Base-by-base conservation (phyloP, 1,140 invertebrate species). In the Drosophila kurseongensis region DNA sequence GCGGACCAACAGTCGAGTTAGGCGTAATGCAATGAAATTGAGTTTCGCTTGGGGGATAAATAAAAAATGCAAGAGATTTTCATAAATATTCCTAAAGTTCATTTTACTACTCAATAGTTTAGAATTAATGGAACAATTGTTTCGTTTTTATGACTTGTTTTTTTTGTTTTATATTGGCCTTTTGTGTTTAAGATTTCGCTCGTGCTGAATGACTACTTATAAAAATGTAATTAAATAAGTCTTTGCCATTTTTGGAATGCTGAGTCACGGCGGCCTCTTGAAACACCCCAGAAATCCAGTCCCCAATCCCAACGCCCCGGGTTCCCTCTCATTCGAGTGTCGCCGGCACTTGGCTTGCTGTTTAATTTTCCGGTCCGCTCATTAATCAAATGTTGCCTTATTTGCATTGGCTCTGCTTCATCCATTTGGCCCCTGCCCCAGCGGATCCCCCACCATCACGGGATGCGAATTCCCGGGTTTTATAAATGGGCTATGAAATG, bases 401-500 rank as follows among this genome's bases (percentile, higher is more conserved):
- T 83, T 83, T 76, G 58, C 71, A 75, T 78, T 73, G 68, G 51
- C 40, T 41, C 29, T 65, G 60, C 29, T 42, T 59, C 54, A 38
- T 56, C 40, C 75, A 52, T 66, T 44, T 42, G 32, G 18, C 10
- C 36, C 27, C 44, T 56, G 23, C 45, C 29, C 45, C 35, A 13
- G 16, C 42, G 45, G 12, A 40, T 23, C 18, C n/a, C 27, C 23
- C 10, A 16, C 48, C 18, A 47, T n/a, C 27, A n/a, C 14, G 35
- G 41, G 14, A 27, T 55, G 48, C 36, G 27, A 72, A 66, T 75
- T 60, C 48, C 45, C 58, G 62, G 45, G 36, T 9, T 68, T 82
- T 78, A 82, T 69, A 83, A 82, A 82, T 82, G 57, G 79, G 10
- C 74, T 59, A 74, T 73, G 66, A 81, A 81, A 81, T 81, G 78